Evolutionary conservation across 53 echinoderm and acorn worm species (phyloP), one percentile per base, ranked within the genome.

Genomic region (Paracentrotus lividus): DNA sequence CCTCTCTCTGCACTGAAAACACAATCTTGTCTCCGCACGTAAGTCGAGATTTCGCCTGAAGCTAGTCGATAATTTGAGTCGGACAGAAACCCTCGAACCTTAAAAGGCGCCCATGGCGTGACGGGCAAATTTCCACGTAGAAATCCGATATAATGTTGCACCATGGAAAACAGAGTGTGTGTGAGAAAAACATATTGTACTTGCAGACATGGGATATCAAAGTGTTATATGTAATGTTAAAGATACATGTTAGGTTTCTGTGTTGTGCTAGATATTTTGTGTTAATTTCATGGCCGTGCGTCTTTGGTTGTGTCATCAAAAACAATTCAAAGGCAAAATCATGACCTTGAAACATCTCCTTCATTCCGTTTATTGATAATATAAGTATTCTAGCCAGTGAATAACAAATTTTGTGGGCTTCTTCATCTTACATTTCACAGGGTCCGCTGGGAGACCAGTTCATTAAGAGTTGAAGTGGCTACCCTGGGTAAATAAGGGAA

Each of bases 31-130:
- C 81, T 81, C 81, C 26, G 45, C 24, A 81, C 24, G 81, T 81
- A 81, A 81, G 47, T 81, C 81, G 81, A 81, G 27, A 81, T 81
- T 47, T 49, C 12, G 44, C 81, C 81, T 34, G 81, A 81, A 81
- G 81, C 81, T 81, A 47, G 8, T n/a, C 81, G n/a, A 81, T 81
- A 49, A 81, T 47, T 81, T 47, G 81, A 81, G 44, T 44, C 7
- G 81, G n/a, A n/a, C 12, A 44, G 44, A 81, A n/a, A 81, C 81
- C 44, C 81, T 81, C 24, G 81, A 45, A 81, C 81, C 81, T 44
- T 81, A 45, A 81, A 44, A 81, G 44, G 81, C 47, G 47, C 81
- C 81, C 33, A 45, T 81, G 81, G 81, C 81, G 27, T 81, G 81
- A 12, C n/a, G 81, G 47, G 47, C n/a, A 45, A 76, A 44, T 47